Evolutionary conservation across 2,797 vertebrate genomes (phyloP).

Genomic region (Rhinophrynus dorsalis): DNA sequence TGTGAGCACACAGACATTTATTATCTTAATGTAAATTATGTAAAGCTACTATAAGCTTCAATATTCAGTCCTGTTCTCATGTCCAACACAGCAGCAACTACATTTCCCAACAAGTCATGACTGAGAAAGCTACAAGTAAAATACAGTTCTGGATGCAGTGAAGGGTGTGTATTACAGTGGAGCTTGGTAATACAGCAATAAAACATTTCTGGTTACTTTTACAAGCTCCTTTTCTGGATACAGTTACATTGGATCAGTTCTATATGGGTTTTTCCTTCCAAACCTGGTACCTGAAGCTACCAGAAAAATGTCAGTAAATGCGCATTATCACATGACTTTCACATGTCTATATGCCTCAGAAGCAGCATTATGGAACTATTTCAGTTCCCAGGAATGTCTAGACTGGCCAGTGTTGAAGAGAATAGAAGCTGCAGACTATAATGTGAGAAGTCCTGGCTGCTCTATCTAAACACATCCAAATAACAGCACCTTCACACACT

Average conservation of each 20-base stretch:
- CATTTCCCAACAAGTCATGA: too few species aligned
- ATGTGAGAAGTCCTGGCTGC: slow-evolving; percentile 14
- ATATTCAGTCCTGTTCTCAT: too few species aligned
- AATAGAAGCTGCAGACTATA: slow-evolving; percentile 20
- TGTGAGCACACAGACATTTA: too few species aligned
- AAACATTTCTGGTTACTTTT: not conserved
- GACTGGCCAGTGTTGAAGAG: not conserved
- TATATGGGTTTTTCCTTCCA: not conserved
- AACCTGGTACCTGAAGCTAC: not conserved
- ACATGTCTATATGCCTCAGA: slow-evolving; percentile 12
- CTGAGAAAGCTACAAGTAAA: too few species aligned
- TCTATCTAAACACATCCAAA: not conserved
- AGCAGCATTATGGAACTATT: slow-evolving; percentile 19
- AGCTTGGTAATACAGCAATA: too few species aligned
- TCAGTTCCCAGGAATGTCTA: slow-evolving; percentile 12
- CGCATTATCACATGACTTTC: not conserved
- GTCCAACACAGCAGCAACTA: too few species aligned
- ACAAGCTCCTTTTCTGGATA: not conserved
- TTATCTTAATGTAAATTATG: too few species aligned
- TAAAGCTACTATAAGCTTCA: too few species aligned
- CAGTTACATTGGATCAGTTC: not conserved
- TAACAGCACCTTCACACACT: not conserved
- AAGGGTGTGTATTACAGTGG: too few species aligned
- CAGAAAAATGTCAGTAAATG: not conserved
- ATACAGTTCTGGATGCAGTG: too few species aligned